Conservation (phyloP, 2,113 vertebrate species). For the Lophotis ruficrista region DNA sequence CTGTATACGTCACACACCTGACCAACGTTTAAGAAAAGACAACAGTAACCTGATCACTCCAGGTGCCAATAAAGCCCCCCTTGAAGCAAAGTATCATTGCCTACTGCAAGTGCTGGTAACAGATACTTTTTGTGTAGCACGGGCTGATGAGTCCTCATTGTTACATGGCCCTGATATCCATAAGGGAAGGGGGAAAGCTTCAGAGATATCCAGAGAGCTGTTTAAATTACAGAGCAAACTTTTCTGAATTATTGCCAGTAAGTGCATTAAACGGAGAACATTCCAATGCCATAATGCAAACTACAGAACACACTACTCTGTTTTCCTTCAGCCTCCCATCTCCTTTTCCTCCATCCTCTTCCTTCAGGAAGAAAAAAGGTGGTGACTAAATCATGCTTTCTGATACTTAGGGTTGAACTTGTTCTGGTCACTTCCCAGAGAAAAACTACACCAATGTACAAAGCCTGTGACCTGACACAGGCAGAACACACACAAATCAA, state of each 20-base stretch:
- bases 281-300: neutral
- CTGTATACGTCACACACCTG: neutral
- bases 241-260: neutral
- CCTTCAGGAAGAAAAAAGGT: neutral
- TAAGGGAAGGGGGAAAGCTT: neutral
- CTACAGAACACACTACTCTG: neutral
- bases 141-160: neutral
- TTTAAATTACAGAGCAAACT: neutral
- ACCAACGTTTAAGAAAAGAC: neutral
- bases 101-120: neutral
- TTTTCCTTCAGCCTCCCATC: neutral
- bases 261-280: neutral
- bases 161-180: neutral
- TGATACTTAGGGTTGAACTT: neutral
- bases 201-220: neutral
- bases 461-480: neutral
- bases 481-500: neutral
- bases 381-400: neutral
- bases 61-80: neutral
- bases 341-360: neutral
- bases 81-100: neutral
- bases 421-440: neutral
- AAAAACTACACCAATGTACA: neutral
- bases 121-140: neutral
- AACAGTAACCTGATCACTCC: neutral